Base-by-base conservation (phyloP, 2,113 vertebrate species). In the Callipepla squamata region DNA sequence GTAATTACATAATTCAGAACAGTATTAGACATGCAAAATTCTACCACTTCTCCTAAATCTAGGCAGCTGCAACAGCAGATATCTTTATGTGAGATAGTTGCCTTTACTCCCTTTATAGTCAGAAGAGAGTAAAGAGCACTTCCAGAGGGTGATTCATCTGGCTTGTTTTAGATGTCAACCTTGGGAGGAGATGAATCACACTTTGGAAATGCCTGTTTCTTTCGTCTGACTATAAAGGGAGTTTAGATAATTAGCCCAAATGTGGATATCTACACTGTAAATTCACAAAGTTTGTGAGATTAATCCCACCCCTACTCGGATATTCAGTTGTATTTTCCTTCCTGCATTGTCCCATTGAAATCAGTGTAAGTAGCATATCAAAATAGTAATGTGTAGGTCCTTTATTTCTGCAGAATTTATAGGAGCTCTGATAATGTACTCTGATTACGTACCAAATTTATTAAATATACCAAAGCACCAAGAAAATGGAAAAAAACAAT, bases 181-280 rank as follows among this genome's bases (percentile, higher is more conserved):
- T 90, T 80, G 73, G 51, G 65, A 95, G 55, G 47, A 94, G 65
- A 92, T 84, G 80, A 96, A 88, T 94, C 83, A 93, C 28, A 36
- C 21, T 75, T 83, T 92, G 73, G 42, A 94, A 93, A 12, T 47
- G 32, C 38, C 51, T 90, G 2, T 88, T 91, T 91, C 63, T 91
- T 87, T 80, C 30, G 17, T 78, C 21, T 84, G n/a, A 72, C 80
- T 85, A 32, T 85, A 83, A 84, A 68, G 25, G 36, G 58, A 91
- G 13, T 83, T 91, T 32, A 67, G 55, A 66, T 82, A 78, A 90
- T 92, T 80, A 94, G 44, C 34, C 92, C 61, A 66, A 68, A 81
- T 50, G 6, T 75, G 53, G 17, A 57, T 86, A 8, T 50, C 63
- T 96, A 28, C 36, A 50, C 47, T 65, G 28, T 51, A 92, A 83